phyloP scores from a whole-genome alignment of 1,140 invertebrate species.

The Drosophila kanapiae region DNA sequence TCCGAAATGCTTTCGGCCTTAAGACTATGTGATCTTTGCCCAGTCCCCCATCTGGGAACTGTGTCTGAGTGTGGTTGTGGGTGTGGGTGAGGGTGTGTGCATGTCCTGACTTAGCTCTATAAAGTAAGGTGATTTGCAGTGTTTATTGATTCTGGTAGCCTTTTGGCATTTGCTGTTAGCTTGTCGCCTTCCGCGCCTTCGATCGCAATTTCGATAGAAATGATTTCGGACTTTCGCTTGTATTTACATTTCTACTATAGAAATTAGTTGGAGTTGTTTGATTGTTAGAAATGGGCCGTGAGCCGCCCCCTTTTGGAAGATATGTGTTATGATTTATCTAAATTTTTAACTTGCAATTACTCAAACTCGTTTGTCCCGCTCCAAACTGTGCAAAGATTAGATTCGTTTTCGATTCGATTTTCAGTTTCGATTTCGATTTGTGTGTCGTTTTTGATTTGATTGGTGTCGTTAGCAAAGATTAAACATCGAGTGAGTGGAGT shows the following conservation, averaged over 20 bases:
- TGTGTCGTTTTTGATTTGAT: slow-evolving; percentile 33
- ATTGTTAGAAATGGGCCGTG: slow-evolving; percentile 66
- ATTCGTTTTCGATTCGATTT: slow-evolving; percentile 14
- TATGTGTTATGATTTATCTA: slow-evolving; percentile 79
- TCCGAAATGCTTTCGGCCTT: slow-evolving; percentile 53
- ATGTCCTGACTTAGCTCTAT: slow-evolving; percentile 72
- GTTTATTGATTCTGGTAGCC: slow-evolving; percentile 51
- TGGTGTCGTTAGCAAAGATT: slow-evolving; percentile 54
- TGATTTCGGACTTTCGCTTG: slow-evolving; percentile 24
- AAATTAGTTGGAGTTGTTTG: slow-evolving; percentile 60
- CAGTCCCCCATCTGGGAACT: slow-evolving; percentile 16
- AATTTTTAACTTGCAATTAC: slow-evolving; percentile 50
- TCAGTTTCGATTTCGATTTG: slow-evolving; percentile 27
- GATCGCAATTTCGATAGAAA: slow-evolving; percentile 25
- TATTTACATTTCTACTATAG: slow-evolving; percentile 69
- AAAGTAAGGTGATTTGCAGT: slow-evolving; percentile 76
- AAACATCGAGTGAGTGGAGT: slow-evolving; percentile 51
- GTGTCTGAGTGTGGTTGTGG: slow-evolving; percentile 5
- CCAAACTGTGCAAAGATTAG: slow-evolving; percentile 65
- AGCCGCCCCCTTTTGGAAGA: slow-evolving; percentile 59
- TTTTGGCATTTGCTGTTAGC: neutral
- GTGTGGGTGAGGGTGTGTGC: slow-evolving; percentile 26
- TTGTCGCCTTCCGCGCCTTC: slow-evolving; percentile 1
- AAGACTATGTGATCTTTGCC: slow-evolving; percentile 37
- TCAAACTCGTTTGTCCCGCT: slow-evolving; percentile 41